Evolutionary conservation across 1,140 invertebrate genomes (phyloP).

Genomic region (Popillia japonica): DNA sequence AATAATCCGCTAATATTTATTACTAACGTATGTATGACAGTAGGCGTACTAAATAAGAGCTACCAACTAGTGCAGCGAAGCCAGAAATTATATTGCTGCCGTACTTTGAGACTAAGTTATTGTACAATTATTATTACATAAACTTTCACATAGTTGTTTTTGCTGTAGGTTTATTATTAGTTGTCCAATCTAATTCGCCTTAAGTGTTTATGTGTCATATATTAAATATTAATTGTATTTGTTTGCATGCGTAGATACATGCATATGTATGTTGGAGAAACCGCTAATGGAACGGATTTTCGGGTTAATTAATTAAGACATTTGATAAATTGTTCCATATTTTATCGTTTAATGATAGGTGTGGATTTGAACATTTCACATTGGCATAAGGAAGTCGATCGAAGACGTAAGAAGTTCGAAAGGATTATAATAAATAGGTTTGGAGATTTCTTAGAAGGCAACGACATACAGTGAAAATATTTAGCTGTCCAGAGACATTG

Average conservation of each 20-base stretch:
- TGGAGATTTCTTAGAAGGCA: no score
- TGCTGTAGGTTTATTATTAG: constrained; percentile 5
- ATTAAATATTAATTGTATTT: constrained; percentile 1
- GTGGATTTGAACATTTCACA: no score
- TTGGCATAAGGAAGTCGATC: no score
- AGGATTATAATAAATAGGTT: no score
- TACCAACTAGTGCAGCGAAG: background rate
- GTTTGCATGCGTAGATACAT: background rate
- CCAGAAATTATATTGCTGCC: background rate
- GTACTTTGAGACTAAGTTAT: background rate
- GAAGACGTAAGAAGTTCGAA: no score
- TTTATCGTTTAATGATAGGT: background rate
- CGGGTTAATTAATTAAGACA: background rate
- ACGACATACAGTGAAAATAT: no score
- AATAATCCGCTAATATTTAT: background rate
- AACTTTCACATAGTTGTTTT: constrained; percentile 5
- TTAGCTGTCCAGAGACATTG: no score
- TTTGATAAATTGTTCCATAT: background rate
- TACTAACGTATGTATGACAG: background rate
- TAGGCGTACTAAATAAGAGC: background rate
- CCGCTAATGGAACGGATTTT: background rate
- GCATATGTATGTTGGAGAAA: background rate
- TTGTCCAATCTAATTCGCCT: background rate
- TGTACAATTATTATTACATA: constrained; percentile 7
- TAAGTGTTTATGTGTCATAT: background rate